Evolutionary conservation across 2,797 vertebrate species (phyloP), one percentile per base, ranked within the genome.

Genomic region (Chiroxiphia lanceolata): DNA sequence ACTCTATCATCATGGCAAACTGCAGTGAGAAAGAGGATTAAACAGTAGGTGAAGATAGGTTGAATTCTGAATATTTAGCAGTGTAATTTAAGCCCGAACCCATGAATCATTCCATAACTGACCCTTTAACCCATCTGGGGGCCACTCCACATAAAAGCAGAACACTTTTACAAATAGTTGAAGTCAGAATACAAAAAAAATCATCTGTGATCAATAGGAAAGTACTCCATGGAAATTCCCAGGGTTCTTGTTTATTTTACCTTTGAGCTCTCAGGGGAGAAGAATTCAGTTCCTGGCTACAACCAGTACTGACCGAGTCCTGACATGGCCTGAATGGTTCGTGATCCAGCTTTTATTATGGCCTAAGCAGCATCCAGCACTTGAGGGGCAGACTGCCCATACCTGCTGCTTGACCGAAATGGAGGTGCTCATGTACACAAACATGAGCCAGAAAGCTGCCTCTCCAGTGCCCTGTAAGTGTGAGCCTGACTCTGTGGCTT

Each of bases 11-110:
- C 79, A 26, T 1, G 1, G 88, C 89, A 93, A 93, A 81, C 64
- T 76, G 57, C 68, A 91, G 45, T 22, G 57, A 79, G 85, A 90
- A 90, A 80, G 77, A 79, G 80, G 76, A 85, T 90, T 89, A 89
- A 89, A 72, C 76, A 44, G 71, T 31, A 83, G 82, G 54, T 2
- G 1, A 91, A 70, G 69, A 75, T 17, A 68, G 38, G 16, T 11
- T 87, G 50, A 75, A 85, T 48, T 67, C 63, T 42, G 50, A 65
- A 67, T 60, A n/a, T 38, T 69, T 42, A 75, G 26, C 36, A 27
- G 51, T 0, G 1, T 44, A 67, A 76, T 84, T 87, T 68, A 94
- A 84, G 67, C 36, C 60, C 61, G 40, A 78, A 33, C 18, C 33
- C 15, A 10, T 8, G 45, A 89, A 68, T 33, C 77, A 70, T 59